Evolutionary conservation across 2,888 invertebrate species (phyloP).

Genomic region (Clostera curtula): DNA sequence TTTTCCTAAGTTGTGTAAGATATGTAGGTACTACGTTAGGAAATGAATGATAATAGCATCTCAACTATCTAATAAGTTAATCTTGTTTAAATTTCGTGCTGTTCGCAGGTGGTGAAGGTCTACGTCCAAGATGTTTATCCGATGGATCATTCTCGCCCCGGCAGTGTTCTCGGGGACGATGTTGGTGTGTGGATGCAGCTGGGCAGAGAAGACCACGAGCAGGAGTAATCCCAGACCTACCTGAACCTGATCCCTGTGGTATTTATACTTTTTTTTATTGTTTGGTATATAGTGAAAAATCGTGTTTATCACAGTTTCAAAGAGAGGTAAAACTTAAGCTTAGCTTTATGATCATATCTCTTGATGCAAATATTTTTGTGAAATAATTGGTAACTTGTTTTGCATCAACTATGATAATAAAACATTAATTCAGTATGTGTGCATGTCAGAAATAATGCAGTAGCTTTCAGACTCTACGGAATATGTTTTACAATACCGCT

Average conservation of each 20-base stretch:
- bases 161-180: constrained; percentile 81
- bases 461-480: too few species aligned
- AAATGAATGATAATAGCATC: too few species aligned
- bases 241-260: constrained; percentile 48
- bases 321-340: too few species aligned
- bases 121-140: constrained; percentile 79
- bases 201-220: constrained; percentile 42
- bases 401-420: too few species aligned
- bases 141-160: constrained; percentile 83
- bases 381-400: not conserved
- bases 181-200: constrained; percentile 93
- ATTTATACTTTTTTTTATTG: not conserved
- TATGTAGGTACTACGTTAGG: too few species aligned
- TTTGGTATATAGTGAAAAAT: not conserved
- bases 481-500: too few species aligned
- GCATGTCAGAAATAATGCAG: too few species aligned
- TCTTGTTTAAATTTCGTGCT: not conserved
- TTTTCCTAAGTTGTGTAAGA: too few species aligned
- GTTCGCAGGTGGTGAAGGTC: constrained; percentile 40
- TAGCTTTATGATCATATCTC: too few species aligned
- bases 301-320: not conserved
- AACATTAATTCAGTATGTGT: too few species aligned
- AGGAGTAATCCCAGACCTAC: constrained; percentile 28
- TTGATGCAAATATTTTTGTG: too few species aligned
- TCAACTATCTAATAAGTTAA: too few species aligned